Conservation (phyloP, 2,888 invertebrate genomes). For the Caenorhabditis sp. region DNA sequence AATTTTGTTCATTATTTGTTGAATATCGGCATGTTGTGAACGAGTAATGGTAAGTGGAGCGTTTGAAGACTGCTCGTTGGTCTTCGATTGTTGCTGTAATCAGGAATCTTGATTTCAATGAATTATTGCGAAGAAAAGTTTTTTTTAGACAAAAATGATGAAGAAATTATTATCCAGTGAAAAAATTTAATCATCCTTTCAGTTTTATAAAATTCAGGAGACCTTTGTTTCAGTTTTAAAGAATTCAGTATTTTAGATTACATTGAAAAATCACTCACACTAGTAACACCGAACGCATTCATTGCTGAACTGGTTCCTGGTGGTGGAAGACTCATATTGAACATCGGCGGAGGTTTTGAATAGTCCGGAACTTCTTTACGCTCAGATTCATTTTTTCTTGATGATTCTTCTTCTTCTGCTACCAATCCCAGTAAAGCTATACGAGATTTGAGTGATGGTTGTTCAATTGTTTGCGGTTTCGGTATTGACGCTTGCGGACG, state of each 20-base stretch:
- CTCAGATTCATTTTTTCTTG: not conserved
- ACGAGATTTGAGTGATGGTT: constrained; percentile 33
- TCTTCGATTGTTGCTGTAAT: not conserved
- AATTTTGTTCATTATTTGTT: not conserved
- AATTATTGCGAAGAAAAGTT: not conserved
- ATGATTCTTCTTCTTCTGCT: constrained; percentile 22
- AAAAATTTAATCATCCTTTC: no score
- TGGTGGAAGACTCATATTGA: not conserved
- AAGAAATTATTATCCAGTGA: no score
- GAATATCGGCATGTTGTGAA: constrained; percentile 3
- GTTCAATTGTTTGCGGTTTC: constrained; percentile 7
- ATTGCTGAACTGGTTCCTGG: not conserved
- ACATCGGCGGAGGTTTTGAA: constrained; percentile 8
- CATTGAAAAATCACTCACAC: no score
- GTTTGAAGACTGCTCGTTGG: constrained; percentile 4
- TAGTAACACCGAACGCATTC: not conserved
- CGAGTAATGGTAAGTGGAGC: not conserved
- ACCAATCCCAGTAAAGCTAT: constrained; percentile 35
- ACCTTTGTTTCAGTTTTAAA: no score
- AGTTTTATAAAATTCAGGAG: no score
- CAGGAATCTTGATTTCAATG: not conserved
- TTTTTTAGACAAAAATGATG: no score
- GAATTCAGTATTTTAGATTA: no score
- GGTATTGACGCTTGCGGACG: constrained; percentile 8
- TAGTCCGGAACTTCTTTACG: not conserved